Base-by-base conservation (phyloP, 2,888 invertebrate genomes). In the Hirtodrosophila trivittata region DNA sequence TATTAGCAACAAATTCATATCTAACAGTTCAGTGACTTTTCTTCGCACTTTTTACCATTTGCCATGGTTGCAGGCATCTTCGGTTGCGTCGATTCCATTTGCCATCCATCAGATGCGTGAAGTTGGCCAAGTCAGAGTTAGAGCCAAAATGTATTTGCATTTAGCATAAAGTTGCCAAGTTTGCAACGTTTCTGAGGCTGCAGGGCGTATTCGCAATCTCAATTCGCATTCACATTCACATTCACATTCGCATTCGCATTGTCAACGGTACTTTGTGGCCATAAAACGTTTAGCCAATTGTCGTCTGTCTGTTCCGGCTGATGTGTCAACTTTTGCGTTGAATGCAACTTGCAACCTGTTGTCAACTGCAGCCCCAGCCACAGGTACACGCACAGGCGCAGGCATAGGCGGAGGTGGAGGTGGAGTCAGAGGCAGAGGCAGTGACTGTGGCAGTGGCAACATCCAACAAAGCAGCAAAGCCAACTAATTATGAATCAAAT, bases 401-500 rank as follows among this genome's bases (percentile, higher is more conserved):
- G 49, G 21, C 16, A 18, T 28, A 14, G 21, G 10, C 18, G 18
- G 10, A 25, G 52, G 7, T 30, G 25, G 45, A 10, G 38, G 38
- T 12, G 10, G 35, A 52, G 30, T 1, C 8, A 5, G 18, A 21
- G 10, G 37, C 47, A 13, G 13, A 5, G n/a, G n/a, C 13, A 35
- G 14, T 3, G 18, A 5, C 28, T 12, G 43, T 6, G 39, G 5
- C 33, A 43, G 14, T 12, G 25, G 10, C 47, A n/a, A 30, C 18
- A 37, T 28, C 45, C 28, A 28, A 7, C 18, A 21, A n/a, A 5
- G 18, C 14, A 12, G 21, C 50, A 41, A 37, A 21, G 35, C 66
- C 68, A 76, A 82, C 81, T 82, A 85, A 82, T 82, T 82, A 82
- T 77, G 77, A 85, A 82, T 77, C 85, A 66, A 85, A 77, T 77